These are phyloP conservation scores for Agrotis puta DNA, from an alignment of 2,888 invertebrate genomes.

Conservation along the genomic window DNA sequence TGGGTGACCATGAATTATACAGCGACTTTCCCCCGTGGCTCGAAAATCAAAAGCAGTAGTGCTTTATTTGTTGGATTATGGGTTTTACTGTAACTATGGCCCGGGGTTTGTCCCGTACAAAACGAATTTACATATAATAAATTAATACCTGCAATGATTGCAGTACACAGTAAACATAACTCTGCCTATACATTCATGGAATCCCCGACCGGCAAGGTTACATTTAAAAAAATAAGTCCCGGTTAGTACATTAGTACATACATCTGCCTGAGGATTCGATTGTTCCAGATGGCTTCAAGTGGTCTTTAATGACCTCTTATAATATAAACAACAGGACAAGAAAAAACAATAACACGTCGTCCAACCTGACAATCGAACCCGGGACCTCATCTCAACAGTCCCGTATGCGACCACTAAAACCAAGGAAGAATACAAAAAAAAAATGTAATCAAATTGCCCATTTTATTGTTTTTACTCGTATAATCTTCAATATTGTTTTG, in stretches of 20 bases:
- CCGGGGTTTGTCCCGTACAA: background rate
- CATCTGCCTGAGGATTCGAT: background rate
- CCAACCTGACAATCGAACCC: background rate
- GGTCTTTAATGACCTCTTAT: background rate
- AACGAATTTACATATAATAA: too few relatives aligned
- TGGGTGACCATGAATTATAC: background rate
- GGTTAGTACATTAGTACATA: background rate
- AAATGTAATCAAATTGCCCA: conserved; percentile 1
- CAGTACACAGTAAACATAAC: conserved; percentile 1
- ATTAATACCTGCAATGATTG: background rate
- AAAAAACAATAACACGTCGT: background rate
- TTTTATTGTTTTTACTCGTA: conserved; percentile 19
- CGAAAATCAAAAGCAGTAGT: too few relatives aligned
- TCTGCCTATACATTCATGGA: background rate
- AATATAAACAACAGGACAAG: too few relatives aligned
- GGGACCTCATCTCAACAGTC: background rate
- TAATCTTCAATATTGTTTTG: conserved; percentile 30
- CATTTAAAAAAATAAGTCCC: background rate
- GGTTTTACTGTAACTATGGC: background rate
- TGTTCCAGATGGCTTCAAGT: background rate
- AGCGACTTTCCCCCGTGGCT: background rate
- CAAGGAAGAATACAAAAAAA: background rate
- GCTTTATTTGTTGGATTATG: too few relatives aligned
- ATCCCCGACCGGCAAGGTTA: conserved; percentile 20
- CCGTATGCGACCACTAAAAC: background rate